A percentile compares a stretch with the other conserved stretches of the same genome.
These are phyloP conservation scores for Aphrocallistes beatrix DNA, from an alignment of 37 sponge, comb jelly and placozoan genomes.

Conservation along the genomic window DNA sequence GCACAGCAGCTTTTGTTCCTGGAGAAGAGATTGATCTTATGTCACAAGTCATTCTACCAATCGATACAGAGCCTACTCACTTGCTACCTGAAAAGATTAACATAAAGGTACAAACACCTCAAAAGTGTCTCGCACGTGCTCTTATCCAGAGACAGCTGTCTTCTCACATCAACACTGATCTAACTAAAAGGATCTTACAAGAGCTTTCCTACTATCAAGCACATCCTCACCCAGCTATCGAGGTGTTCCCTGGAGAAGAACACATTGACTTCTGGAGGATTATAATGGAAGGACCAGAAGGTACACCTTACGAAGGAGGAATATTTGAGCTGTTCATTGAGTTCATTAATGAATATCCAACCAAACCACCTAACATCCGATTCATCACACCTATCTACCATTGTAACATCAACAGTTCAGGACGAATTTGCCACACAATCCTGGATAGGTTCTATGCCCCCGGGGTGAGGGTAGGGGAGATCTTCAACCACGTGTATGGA, in stretches of 20 bases:
- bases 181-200: neutral
- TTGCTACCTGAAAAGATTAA: neutral
- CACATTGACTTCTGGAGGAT: conserved; percentile 23
- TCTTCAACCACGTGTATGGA: conserved; percentile 13
- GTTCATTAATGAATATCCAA: conserved; percentile 22
- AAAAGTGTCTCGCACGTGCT: neutral
- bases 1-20: neutral
- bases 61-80: neutral
- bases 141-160: neutral
- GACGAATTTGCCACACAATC: conserved; percentile 10
- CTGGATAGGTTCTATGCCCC: conserved; percentile 11
- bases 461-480: neutral
- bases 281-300: conserved; percentile 6
- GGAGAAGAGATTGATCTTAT: neutral
- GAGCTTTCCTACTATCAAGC: neutral
- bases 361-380: conserved; percentile 23
- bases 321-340: neutral
- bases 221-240: neutral
- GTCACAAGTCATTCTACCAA: neutral
- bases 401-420: conserved; percentile 20
- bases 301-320: neutral
- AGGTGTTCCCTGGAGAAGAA: conserved; percentile 21
- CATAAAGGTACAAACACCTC: neutral
- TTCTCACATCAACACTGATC: neutral
- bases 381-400: conserved; percentile 22